Percentiles rank a stretch among this genome's conserved stretches.
These are phyloP conservation scores for Esox masquinongy DNA, from an alignment of 2,797 vertebrate genomes.

Conservation along the genomic window DNA sequence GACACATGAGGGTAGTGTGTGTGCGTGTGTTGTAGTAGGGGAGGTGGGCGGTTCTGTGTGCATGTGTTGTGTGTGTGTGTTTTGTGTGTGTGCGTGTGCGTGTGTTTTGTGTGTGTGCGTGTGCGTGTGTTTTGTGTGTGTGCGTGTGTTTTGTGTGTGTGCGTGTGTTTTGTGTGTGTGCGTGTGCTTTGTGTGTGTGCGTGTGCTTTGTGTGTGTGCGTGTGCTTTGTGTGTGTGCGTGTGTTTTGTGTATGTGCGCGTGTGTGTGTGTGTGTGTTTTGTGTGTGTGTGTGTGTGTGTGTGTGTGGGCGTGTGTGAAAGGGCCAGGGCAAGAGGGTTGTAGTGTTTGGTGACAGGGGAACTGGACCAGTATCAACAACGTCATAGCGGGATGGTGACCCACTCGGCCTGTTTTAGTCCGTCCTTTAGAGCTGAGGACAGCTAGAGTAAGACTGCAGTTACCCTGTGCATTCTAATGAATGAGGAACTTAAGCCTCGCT, in stretches of 20 bases:
- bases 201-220: constrained; percentile 26
- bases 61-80: constrained; percentile 37
- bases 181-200: too few relatives aligned
- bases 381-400: constrained; percentile 48
- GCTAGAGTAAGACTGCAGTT: background rate
- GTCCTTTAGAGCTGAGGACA: constrained; percentile 50
- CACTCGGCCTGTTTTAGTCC: constrained; percentile 40
- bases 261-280: constrained; percentile 18
- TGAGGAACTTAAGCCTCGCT: background rate
- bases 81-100: constrained; percentile 24
- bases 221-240: too few relatives aligned
- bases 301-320: constrained; percentile 27
- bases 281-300: background rate
- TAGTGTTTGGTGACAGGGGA: constrained; percentile 71
- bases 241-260: constrained; percentile 9
- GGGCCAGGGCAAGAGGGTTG: constrained; percentile 55
- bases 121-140: too few relatives aligned
- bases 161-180: constrained; percentile 37
- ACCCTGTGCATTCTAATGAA: background rate
- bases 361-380: constrained; percentile 56
- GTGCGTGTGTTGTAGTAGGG: constrained; percentile 10
- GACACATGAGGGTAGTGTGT: constrained; percentile 54
- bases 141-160: constrained; percentile 8
- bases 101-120: constrained; percentile 38
- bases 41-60: constrained; percentile 16